Evolutionary conservation across 2,888 invertebrate species (phyloP).

Genomic region (Pyralis farinalis): DNA sequence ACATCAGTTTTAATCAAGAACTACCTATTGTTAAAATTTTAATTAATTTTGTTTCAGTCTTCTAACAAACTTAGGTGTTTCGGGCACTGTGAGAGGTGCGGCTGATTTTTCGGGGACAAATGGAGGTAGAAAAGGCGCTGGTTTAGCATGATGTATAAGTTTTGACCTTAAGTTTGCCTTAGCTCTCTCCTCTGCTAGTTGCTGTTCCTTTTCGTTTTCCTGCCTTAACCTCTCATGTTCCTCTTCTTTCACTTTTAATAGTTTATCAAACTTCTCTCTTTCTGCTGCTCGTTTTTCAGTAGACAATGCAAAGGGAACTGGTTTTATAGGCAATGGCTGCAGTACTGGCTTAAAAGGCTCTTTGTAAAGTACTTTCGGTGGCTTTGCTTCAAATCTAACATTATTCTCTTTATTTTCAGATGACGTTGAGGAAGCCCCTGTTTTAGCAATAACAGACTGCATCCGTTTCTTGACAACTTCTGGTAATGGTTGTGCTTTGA

Average conservation of each 20-base stretch:
- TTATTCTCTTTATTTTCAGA: conserved; percentile 69
- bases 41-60: conserved; percentile 45
- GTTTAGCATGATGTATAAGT: conserved; percentile 83
- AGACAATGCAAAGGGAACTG: conserved; percentile 81
- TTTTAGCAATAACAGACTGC: conserved; percentile 43
- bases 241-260: conserved; percentile 75
- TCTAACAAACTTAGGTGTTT: conserved; percentile 81
- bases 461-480: conserved; percentile 62
- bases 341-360: conserved; percentile 84
- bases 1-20: too few relatives aligned
- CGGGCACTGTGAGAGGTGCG: conserved; percentile 82
- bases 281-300: conserved; percentile 84
- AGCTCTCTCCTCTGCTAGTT: conserved; percentile 72
- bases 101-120: conserved; percentile 73
- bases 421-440: conserved; percentile 46
- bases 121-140: conserved; percentile 75
- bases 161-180: conserved; percentile 76
- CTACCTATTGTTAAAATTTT: too few relatives aligned
- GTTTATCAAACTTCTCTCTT: conserved; percentile 81
- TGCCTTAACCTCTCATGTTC: conserved; percentile 62
- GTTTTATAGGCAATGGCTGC: conserved; percentile 54
- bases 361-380: conserved; percentile 81
- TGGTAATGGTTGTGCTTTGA: conserved; percentile 87
- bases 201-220: conserved; percentile 52
- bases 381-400: conserved; percentile 82